phyloP scores from a whole-genome alignment of 2,797 vertebrate genomes.

The Cercopithecus neglectus region DNA sequence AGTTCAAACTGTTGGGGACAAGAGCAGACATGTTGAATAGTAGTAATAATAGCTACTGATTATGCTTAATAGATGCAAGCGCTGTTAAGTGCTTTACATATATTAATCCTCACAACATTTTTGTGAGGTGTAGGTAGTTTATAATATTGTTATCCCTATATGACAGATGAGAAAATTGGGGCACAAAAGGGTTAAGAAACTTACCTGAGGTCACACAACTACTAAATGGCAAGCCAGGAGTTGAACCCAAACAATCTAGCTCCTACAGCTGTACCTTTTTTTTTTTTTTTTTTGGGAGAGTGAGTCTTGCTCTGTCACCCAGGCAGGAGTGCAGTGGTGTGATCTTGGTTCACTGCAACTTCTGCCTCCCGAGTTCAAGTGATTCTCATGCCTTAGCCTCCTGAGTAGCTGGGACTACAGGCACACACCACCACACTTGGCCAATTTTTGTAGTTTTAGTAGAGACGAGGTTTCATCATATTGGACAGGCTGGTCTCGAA shows the following conservation, averaged over 20 bases:
- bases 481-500: no score
- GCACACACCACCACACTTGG: neutral
- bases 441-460: neutral
- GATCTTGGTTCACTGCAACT: neutral
- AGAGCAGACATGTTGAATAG: neutral
- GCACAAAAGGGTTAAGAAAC: neutral
- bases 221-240: neutral
- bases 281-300: neutral
- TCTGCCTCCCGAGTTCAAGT: neutral
- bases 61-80: neutral
- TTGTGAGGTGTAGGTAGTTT: neutral
- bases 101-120: neutral
- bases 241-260: neutral
- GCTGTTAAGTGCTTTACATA: neutral
- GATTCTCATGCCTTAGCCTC: neutral
- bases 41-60: neutral
- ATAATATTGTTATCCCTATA: neutral
- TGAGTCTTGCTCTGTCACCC: neutral
- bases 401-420: neutral
- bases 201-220: neutral
- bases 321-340: neutral
- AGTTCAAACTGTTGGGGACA: neutral
- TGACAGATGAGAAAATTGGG: neutral
- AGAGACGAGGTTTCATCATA: no score
- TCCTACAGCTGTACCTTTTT: neutral